phyloP scores from a whole-genome alignment of 2,797 vertebrate species.

The Yasuhikotakia modesta region DNA sequence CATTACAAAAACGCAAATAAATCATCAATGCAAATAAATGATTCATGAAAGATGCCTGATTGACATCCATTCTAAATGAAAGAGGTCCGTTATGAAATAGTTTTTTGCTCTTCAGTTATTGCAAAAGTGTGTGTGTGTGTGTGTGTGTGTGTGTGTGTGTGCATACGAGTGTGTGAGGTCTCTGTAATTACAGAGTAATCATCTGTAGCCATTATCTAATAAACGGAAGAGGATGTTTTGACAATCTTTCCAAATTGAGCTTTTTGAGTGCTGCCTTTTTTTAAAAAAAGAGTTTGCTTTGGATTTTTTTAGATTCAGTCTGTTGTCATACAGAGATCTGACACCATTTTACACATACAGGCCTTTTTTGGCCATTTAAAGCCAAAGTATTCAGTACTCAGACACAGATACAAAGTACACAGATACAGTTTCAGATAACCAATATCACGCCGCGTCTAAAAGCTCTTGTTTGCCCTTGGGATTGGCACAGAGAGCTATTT shows the following conservation, averaged over 20 bases:
- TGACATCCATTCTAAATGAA: constrained; percentile 35
- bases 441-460: constrained; percentile 40
- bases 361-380: constrained; percentile 13
- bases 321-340: constrained; percentile 11
- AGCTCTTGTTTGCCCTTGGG: constrained; percentile 44
- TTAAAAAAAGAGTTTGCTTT: background rate
- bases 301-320: too few relatives aligned
- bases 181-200: constrained; percentile 30
- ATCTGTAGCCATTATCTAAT: constrained; percentile 39
- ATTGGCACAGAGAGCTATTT: constrained; percentile 39
- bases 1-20: background rate
- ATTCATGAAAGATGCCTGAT: constrained; percentile 45
- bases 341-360: constrained; percentile 1
- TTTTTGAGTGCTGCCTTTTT: background rate
- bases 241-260: constrained; percentile 11
- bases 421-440: constrained; percentile 47
- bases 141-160: constrained; percentile 18
- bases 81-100: background rate
- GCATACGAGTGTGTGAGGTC: constrained; percentile 15
- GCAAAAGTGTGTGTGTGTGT: constrained; percentile 5
- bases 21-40: constrained; percentile 21
- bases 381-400: background rate
- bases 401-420: constrained; percentile 27
- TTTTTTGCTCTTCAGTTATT: constrained; percentile 25
- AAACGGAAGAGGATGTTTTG: constrained; percentile 19